These are phyloP conservation scores for Acomys russatus DNA, from an alignment of 2,797 vertebrate genomes.

Conservation along the genomic window DNA sequence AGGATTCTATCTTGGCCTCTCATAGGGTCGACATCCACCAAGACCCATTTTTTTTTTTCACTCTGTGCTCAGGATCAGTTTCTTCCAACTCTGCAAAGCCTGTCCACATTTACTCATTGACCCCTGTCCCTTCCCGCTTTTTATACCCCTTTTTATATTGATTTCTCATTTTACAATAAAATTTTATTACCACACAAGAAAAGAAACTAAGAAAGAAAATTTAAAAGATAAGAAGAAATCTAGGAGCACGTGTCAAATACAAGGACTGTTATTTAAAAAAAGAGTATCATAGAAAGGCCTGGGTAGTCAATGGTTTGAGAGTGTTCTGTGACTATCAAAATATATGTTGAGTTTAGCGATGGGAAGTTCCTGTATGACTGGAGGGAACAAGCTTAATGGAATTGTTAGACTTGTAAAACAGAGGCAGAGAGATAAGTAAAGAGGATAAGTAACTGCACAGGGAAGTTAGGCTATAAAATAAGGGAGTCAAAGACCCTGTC, in stretches of 20 bases:
- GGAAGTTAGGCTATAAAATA: neutral
- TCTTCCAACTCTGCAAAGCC: too few relatives aligned
- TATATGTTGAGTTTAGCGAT: neutral
- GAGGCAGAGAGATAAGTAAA: constrained; percentile 1
- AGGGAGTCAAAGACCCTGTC: neutral
- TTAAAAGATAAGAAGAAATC: neutral
- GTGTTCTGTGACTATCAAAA: neutral
- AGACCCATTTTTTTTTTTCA: too few relatives aligned
- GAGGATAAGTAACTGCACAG: neutral
- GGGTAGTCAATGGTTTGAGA: neutral
- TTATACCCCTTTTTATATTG: too few relatives aligned
- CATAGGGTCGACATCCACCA: too few relatives aligned
- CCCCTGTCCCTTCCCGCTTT: too few relatives aligned
- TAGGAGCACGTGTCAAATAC: neutral
- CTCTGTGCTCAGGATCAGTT: too few relatives aligned
- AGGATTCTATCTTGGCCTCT: too few relatives aligned
- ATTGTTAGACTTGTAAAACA: neutral
- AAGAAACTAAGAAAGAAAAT: neutral
- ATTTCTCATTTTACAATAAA: too few relatives aligned
- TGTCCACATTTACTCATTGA: too few relatives aligned
- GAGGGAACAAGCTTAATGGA: neutral
- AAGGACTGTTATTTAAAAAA: neutral
- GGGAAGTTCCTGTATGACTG: neutral
- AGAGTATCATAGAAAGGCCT: neutral
- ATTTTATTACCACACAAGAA: neutral